Evolutionary conservation across 2,113 vertebrate species (phyloP), one percentile per base, ranked within the genome.

Genomic region (Clinocottus analis): DNA sequence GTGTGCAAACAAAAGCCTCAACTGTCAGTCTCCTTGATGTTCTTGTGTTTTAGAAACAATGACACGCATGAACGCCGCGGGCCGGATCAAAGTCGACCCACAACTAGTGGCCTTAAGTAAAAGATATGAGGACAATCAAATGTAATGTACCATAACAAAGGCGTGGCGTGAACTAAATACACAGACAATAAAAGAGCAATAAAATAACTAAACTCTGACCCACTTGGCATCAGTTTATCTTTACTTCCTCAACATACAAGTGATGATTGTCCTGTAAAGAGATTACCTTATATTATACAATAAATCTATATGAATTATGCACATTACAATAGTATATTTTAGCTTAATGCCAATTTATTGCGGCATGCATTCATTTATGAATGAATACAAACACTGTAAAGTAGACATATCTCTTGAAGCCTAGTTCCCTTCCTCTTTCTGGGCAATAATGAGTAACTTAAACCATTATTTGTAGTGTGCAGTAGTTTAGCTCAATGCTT

Each of bases 1-100:
- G 21, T 39, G 60, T 72, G 29, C 39, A 84, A 81, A 83, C 62
- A 85, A 85, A 61, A 51, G 35, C 58, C 45, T 27, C 19, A 71
- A 68, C 78, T 68, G 62, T 70, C 63, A 45, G 53, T 21, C 47
- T 23, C 39, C 23, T 58, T 25, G 35, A 74, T 4, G 16, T 71
- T 39, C 14, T 3, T 35, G 16, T 23, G 59, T 61, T 63, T 6
- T 27, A 56, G 7, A 35, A 37, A 33, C 0, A 41, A 3, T 31
- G 2, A 68, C 21, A 58, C 31, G 10, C n/a, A 17, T 14, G n/a
- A 17, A 13, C 14, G 60, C 0, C 33, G 21, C 0, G 43, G 27
- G 60, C 8, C 1, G 33, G 13, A 58, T 6, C 10, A 5, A 6
- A 23, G 3, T 10, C 16, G 23, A 17, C 5, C 1, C 3, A 59